Evolutionary conservation across 1,140 invertebrate species (phyloP), one percentile per base, ranked within the genome.

Genomic region (Dendroctonus ponderosae): DNA sequence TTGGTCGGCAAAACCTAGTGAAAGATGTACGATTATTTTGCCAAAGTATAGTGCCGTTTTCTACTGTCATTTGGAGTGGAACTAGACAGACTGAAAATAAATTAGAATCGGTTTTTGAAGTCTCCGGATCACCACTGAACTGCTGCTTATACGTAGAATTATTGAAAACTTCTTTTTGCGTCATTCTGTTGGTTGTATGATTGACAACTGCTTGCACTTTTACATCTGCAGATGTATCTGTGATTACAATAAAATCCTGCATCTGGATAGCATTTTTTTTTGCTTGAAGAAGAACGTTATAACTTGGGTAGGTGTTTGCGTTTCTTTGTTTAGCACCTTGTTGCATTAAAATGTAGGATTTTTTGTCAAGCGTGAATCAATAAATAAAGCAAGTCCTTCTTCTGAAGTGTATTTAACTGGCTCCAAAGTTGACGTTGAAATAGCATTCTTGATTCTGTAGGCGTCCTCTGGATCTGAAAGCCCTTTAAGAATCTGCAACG

Each of bases 231-330:
- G 52, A 54, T 51, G 15, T 15, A 15, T 51, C 50, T 7, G 7
- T 54, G 15, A 54, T 54, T 60, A 26, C 7, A 60, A 60, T 46
- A 37, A n/a, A n/a, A n/a, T n/a, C n/a, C n/a, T n/a, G 5, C n/a
- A 60, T 60, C 15, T 60, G 57, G 57, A 60, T 46, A 60, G n/a
- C 57, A 60, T 44, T 60, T 26, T 44, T 44, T 37, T 60, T 60
- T 15, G 41, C 44, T 7, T 44, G 11, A 12, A 60, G 7, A 44
- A 7, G 57, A 43, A 60, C 48, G 5, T 54, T 54, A 44, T 60
- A 62, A 6, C 38, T 53, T 3, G 60, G 48, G 39, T 62, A 52
- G 6, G 52, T n/a, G n/a, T n/a, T n/a, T n/a, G n/a, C n/a, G n/a
- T n/a, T n/a, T n/a, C n/a, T n/a, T n/a, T n/a, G n/a, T n/a, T n/a